A percentile compares a stretch with the other conserved stretches of the same genome.
Evolutionary conservation across 2,888 invertebrate genomes (phyloP).

Genomic region (Aromia moschata): DNA sequence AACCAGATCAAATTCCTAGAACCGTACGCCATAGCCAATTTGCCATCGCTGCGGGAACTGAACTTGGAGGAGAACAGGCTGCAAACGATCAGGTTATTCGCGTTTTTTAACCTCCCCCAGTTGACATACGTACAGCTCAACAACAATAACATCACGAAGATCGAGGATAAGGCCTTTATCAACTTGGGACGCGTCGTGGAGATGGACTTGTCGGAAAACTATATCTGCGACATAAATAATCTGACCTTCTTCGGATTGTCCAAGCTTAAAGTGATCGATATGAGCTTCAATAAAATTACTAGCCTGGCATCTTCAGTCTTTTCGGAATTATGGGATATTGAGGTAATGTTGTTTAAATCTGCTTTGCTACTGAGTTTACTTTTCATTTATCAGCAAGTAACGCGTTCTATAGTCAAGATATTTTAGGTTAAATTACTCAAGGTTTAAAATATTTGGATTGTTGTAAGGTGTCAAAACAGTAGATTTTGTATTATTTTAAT

Average conservation of each 20-base stretch:
- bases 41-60: slow-evolving; percentile 74
- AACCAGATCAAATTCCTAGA: slow-evolving; percentile 76
- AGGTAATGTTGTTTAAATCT: slow-evolving; percentile 37
- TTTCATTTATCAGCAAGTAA: not conserved
- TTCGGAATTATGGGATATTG: slow-evolving; percentile 75
- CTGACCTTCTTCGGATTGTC: slow-evolving; percentile 82
- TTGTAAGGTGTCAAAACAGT: not conserved
- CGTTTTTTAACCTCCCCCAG: slow-evolving; percentile 77
- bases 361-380: not conserved
- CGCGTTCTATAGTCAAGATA: too few relatives aligned
- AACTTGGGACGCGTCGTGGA: slow-evolving; percentile 78
- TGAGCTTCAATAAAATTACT: slow-evolving; percentile 78
- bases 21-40: slow-evolving; percentile 76
- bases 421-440: too few relatives aligned
- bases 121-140: slow-evolving; percentile 81
- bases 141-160: slow-evolving; percentile 83
- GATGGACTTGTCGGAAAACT: slow-evolving; percentile 82
- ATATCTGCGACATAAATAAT: slow-evolving; percentile 77
- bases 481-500: not conserved
- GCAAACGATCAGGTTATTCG: slow-evolving; percentile 75
- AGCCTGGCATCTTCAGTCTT: slow-evolving; percentile 84
- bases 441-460: too few relatives aligned
- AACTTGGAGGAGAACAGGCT: slow-evolving; percentile 82
- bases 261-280: slow-evolving; percentile 76
- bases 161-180: slow-evolving; percentile 86